Evolutionary conservation across 2,888 invertebrate species (phyloP).

Genomic region (Agriopis marginaria): DNA sequence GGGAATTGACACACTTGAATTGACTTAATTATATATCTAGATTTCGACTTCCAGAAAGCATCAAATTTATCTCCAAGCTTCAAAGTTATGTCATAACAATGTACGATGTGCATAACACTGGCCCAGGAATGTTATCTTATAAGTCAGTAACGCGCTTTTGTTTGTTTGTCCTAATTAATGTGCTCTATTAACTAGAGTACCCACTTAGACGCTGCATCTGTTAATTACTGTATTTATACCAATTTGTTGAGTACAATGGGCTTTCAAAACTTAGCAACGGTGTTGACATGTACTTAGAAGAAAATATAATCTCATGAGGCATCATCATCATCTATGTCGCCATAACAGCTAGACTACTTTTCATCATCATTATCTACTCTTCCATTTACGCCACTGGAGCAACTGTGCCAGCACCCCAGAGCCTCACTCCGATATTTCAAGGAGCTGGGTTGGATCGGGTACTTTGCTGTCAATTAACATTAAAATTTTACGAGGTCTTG

Average conservation of each 20-base stretch:
- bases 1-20: no score
- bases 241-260: conserved; percentile 9
- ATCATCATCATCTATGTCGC: no score
- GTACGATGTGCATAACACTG: conserved; percentile 21
- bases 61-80: not conserved
- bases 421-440: no score
- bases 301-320: no score
- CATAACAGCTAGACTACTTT: no score
- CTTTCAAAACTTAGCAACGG: not conserved
- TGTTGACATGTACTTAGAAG: not conserved
- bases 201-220: conserved; percentile 30
- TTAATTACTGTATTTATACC: conserved; percentile 34
- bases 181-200: conserved; percentile 40
- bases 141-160: conserved; percentile 49
- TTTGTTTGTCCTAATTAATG: conserved; percentile 58
- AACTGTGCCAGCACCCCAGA: no score
- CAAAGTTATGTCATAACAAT: conserved; percentile 24
- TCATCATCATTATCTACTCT: no score
- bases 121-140: conserved; percentile 54
- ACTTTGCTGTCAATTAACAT: no score
- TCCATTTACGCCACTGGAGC: no score
- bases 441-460: no score
- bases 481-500: no score
- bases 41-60: not conserved
- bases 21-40: not conserved